Conservation (phyloP, 1,140 invertebrate genomes). For the Leptestheria dahalacensis region DNA sequence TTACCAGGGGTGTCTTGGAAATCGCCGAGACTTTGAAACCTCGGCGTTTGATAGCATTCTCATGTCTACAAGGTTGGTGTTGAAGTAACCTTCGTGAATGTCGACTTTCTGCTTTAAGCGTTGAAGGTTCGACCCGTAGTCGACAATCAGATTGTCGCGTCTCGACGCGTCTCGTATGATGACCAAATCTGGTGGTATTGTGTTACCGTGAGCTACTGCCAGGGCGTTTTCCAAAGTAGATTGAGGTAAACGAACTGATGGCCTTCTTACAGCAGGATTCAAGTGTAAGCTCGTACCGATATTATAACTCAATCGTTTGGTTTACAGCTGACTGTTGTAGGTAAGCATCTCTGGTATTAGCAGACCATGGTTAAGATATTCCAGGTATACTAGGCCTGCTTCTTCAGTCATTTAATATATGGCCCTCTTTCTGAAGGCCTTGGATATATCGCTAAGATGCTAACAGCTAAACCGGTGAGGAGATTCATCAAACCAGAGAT, state of each 20-base stretch:
- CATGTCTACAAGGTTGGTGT: too few species aligned
- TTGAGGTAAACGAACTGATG: neutral
- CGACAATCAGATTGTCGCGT: neutral
- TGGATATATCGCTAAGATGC: conserved; percentile 45
- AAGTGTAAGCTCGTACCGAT: neutral
- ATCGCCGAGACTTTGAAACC: too few species aligned
- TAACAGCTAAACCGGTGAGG: conserved; percentile 45
- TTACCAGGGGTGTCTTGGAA: neutral
- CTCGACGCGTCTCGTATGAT: neutral
- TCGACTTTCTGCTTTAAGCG: neutral
- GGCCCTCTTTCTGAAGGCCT: conserved; percentile 36
- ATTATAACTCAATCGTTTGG: neutral
- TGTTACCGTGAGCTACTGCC: neutral
- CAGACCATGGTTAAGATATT: conserved; percentile 20
- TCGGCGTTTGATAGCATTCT: too few species aligned
- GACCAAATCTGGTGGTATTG: neutral
- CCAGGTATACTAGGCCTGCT: conserved; percentile 31
- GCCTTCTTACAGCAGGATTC: neutral
- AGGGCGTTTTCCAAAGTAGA: neutral
- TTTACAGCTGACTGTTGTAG: neutral
- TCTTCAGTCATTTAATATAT: conserved; percentile 28
- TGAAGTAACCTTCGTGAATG: neutral
- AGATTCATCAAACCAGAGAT: conserved; percentile 47
- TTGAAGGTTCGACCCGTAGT: neutral
- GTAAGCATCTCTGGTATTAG: neutral